Conservation (phyloP, 2,888 invertebrate genomes). For the Melieria picta region DNA sequence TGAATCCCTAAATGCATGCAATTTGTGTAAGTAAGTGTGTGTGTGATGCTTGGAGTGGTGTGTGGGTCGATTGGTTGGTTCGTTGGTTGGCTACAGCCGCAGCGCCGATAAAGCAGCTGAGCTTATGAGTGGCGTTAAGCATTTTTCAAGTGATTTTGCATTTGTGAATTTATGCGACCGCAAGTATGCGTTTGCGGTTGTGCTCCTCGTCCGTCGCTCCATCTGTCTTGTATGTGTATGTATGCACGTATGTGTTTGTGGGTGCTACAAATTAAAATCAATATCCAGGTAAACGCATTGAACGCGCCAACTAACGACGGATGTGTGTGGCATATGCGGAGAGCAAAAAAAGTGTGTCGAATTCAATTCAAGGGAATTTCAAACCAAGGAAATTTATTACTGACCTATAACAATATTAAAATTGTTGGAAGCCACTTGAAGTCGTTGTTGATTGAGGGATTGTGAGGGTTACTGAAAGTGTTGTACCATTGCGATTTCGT, state of each 20-base stretch:
- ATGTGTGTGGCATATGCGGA: too few relatives aligned
- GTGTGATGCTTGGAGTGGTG: neutral
- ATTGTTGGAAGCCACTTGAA: too few relatives aligned
- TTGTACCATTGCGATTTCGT: too few relatives aligned
- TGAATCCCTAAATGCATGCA: slow-evolving; percentile 23
- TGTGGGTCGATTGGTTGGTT: neutral
- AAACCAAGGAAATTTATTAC: too few relatives aligned
- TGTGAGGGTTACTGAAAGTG: too few relatives aligned
- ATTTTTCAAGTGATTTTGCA: slow-evolving; percentile 20
- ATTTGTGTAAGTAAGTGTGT: neutral
- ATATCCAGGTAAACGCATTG: neutral
- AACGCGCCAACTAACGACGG: too few relatives aligned
- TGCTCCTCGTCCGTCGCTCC: neutral
- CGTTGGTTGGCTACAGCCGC: neutral
- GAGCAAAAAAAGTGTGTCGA: too few relatives aligned
- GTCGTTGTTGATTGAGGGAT: too few relatives aligned
- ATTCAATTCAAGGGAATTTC: too few relatives aligned
- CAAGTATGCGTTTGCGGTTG: slow-evolving; percentile 10
- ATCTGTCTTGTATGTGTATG: slow-evolving; percentile 22
- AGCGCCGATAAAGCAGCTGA: neutral
- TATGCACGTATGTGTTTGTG: neutral
- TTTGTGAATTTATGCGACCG: slow-evolving; percentile 23
- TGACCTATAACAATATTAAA: too few relatives aligned
- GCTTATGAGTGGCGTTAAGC: slow-evolving; percentile 25
- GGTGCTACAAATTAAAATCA: neutral